These are phyloP conservation scores for Julus scandinavius DNA, from an alignment of 2,888 invertebrate genomes.

Conservation along the genomic window DNA sequence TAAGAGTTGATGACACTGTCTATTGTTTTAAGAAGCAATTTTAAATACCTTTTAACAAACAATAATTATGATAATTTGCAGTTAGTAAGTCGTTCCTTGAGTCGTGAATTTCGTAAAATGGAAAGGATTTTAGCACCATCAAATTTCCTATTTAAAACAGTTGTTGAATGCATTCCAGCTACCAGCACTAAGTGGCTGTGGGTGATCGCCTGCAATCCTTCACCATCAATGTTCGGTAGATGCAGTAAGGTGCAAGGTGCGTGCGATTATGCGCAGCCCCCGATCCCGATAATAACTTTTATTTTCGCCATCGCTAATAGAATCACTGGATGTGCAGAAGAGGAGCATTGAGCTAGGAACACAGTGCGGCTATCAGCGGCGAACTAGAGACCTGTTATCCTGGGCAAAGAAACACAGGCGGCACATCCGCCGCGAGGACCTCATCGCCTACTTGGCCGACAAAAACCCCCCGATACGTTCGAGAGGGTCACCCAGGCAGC, in stretches of 20 bases:
- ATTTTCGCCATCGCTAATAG: slow-evolving; percentile 66
- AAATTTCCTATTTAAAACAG: too few relatives aligned
- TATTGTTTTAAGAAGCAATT: too few relatives aligned
- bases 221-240: not conserved
- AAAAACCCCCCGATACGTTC: slow-evolving; percentile 70
- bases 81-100: too few relatives aligned
- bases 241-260: not conserved
- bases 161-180: not conserved
- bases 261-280: not conserved
- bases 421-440: slow-evolving; percentile 79
- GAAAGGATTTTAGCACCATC: too few relatives aligned
- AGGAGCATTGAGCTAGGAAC: slow-evolving; percentile 76
- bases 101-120: too few relatives aligned
- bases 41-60: too few relatives aligned
- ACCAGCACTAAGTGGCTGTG: not conserved
- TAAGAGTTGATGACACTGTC: too few relatives aligned
- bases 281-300: not conserved
- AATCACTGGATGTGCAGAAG: slow-evolving; percentile 78
- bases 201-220: not conserved
- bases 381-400: slow-evolving; percentile 79
- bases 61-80: too few relatives aligned
- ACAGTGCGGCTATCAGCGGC: slow-evolving; percentile 78
- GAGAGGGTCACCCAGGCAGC: slow-evolving; percentile 58
- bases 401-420: slow-evolving; percentile 77
- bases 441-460: slow-evolving; percentile 80